Evolutionary conservation across 2,888 invertebrate genomes (phyloP).

Genomic region (Exocentrus adspersus): DNA sequence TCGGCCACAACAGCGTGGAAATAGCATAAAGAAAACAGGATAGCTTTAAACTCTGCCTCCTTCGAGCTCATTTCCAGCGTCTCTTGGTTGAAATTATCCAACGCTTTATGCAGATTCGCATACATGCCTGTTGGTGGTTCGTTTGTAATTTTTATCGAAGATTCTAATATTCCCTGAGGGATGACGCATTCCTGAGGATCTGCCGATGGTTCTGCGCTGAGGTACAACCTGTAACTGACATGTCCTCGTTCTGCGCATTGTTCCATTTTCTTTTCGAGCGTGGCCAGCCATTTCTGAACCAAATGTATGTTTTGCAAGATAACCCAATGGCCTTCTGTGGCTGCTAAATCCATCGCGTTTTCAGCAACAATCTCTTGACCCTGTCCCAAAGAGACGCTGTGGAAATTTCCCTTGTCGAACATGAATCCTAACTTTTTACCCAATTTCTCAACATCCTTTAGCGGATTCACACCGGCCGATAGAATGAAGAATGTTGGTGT

Average conservation of each 20-base stretch:
- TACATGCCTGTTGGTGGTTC: slow-evolving; percentile 96
- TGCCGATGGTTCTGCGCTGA: slow-evolving; percentile 88
- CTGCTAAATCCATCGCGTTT: slow-evolving; percentile 81
- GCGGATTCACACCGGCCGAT: slow-evolving; percentile 93
- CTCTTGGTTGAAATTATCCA: slow-evolving; percentile 93
- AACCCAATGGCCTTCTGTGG: slow-evolving; percentile 88
- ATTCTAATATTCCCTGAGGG: slow-evolving; percentile 89
- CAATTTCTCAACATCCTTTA: slow-evolving; percentile 90
- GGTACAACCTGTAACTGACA: slow-evolving; percentile 72
- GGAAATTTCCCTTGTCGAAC: slow-evolving; percentile 83
- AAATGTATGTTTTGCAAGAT: slow-evolving; percentile 93
- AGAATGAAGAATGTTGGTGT: slow-evolving; percentile 95
- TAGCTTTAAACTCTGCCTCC: slow-evolving; percentile 91
- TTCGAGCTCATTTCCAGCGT: slow-evolving; percentile 92
- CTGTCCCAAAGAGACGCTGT: slow-evolving; percentile 93
- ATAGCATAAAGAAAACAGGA: slow-evolving; percentile 90
- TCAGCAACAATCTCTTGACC: slow-evolving; percentile 95
- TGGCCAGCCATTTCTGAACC: slow-evolving; percentile 88
- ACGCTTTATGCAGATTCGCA: slow-evolving; percentile 91
- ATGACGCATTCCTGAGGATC: slow-evolving; percentile 74
- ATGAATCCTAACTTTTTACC: slow-evolving; percentile 85
- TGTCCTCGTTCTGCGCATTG: slow-evolving; percentile 76
- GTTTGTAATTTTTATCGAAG: slow-evolving; percentile 95
- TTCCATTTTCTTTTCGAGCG: slow-evolving; percentile 91
- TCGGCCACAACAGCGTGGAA: slow-evolving; percentile 96